A percentile compares a stretch with the other conserved stretches of the same genome.
phyloP scores from a whole-genome alignment of 2,797 vertebrate genomes.

The Oceanodroma leucorhoa region DNA sequence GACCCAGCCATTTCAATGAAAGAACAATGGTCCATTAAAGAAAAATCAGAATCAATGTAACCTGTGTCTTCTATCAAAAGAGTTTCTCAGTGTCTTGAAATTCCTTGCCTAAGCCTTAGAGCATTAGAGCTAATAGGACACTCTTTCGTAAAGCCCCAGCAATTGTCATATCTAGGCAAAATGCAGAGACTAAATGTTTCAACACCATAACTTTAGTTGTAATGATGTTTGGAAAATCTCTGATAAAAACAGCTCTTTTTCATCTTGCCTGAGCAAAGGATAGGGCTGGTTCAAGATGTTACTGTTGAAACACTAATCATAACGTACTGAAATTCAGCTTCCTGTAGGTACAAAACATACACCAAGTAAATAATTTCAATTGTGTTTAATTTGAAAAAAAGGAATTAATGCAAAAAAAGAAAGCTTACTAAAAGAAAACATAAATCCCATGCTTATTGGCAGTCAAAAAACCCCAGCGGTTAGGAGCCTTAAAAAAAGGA shows the following conservation, averaged over 20 bases:
- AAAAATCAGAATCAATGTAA: neutral
- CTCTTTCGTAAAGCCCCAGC: neutral
- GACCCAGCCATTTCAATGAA: neutral
- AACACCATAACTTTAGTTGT: neutral
- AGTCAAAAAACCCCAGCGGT: neutral
- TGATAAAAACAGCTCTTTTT: neutral
- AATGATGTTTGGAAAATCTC: neutral
- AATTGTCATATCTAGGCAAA: neutral
- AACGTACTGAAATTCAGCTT: neutral
- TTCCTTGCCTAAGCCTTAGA: neutral
- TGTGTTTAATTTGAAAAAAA: neutral
- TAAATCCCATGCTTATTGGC: neutral
- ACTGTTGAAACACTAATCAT: neutral
- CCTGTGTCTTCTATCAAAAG: neutral
- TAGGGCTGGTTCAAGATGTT: neutral
- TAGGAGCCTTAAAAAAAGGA: neutral
- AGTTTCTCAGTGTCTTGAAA: neutral
- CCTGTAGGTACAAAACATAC: neutral
- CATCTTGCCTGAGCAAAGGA: neutral
- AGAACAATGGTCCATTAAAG: neutral
- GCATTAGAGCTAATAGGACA: neutral
- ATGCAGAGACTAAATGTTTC: neutral
- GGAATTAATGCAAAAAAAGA: accelerated
- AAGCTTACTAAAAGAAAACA: neutral
- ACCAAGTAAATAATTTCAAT: neutral